Evolutionary conservation across 2,888 invertebrate species (phyloP), one percentile per base, ranked within the genome.

Genomic region (Chrysopilus asiliformis): DNA sequence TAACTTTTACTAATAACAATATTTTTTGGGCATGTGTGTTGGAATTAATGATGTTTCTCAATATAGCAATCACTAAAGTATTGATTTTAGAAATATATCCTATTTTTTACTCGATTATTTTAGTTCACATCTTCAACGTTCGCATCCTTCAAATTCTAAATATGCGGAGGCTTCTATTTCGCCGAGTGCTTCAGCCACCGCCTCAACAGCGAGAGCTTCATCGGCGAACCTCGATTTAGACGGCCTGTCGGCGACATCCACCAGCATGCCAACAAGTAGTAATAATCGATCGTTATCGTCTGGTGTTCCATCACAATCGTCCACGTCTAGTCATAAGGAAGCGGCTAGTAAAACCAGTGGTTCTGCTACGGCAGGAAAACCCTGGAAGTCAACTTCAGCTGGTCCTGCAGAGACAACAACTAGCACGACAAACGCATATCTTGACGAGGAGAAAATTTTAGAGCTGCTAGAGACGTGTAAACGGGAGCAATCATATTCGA

Each of bases 381-480:
- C n/a, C n/a, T n/a, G n/a, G n/a, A 22, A 7, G 10, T 10, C 7
- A 22, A 22, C 7, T 22, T 7, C 22, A 22, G 22, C 7, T 8
- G 22, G 7, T 22, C 7, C 22, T 22, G 10, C 7, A 22, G 22
- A 22, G 22, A 7, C 22, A 22, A 10, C 7, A 22, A 22, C 10
- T 39, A 37, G 27, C 44, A 47, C 40, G 52, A 46, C 20, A 56
- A 56, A 33, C 48, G 50, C 32, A 53, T 54, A 46, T 43, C 50
- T 30, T 48, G 53, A 24, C 48, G 89, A 90, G 62, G 72, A 78
- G 43, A 73, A 74, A 43, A 66, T 91, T 35, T 69, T 74, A 51
- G 72, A 77, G 46, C 70, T 90, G 41, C 77, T 90, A 48, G 76
- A 78, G 44, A 74, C 73, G 48, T 87, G 89, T 55, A 69, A 78